Conservation (phyloP, 2,888 invertebrate species). For the Leptopterna dolabrata region DNA sequence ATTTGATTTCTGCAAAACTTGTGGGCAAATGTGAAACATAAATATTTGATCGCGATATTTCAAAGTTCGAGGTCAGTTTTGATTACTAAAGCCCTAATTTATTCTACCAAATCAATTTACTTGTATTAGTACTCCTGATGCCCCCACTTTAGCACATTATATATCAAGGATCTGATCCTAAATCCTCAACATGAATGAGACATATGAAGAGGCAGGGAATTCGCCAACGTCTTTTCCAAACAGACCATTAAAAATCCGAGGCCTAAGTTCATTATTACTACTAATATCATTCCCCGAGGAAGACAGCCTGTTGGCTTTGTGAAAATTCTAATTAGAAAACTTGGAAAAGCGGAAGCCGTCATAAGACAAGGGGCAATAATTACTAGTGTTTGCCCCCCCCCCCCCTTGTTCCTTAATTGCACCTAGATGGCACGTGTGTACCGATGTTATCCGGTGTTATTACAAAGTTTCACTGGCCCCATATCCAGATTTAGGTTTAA, state of each 20-base stretch:
- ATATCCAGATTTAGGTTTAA: conserved; percentile 34
- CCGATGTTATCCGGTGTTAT: conserved; percentile 22
- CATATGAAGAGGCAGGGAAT: too few relatives aligned
- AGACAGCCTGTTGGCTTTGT: neutral
- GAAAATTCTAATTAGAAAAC: neutral
- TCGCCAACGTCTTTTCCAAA: neutral
- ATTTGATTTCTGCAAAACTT: too few relatives aligned
- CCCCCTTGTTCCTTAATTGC: conserved; percentile 25
- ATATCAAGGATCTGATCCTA: too few relatives aligned
- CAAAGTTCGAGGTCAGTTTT: too few relatives aligned
- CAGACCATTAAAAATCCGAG: neutral
- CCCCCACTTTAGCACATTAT: too few relatives aligned
- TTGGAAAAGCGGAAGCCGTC: neutral
- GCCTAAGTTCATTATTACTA: neutral
- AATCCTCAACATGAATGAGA: too few relatives aligned
- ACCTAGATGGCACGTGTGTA: conserved; percentile 29
- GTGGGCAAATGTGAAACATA: too few relatives aligned
- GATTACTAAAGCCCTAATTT: too few relatives aligned
- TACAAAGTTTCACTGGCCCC: conserved; percentile 24
- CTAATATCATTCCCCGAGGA: neutral
- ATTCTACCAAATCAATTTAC: too few relatives aligned
- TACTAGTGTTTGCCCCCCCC: conserved; percentile 33
- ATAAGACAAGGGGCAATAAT: conserved; percentile 1
- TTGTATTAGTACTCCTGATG: too few relatives aligned
- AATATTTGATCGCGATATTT: too few relatives aligned